Base-by-base conservation (phyloP, 2,888 invertebrate species). In the Lathronympha strigana region DNA sequence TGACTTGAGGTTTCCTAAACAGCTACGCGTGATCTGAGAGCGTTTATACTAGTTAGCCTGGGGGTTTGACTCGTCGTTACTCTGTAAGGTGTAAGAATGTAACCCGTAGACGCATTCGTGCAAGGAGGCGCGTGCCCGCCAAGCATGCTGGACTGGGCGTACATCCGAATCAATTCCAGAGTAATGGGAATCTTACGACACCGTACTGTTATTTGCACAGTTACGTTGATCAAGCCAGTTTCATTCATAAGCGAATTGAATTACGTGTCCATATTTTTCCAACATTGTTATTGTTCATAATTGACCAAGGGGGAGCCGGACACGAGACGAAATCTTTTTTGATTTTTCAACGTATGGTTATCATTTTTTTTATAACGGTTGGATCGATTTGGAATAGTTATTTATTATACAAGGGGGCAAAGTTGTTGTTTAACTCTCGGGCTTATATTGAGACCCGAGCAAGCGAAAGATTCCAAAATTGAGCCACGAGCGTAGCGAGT, bases 51-150 rank as follows among this genome's bases (percentile, higher is more conserved):
- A 11, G 8, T 21, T 43, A 4, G 21, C 43, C 21, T 4, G 13
- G 19, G 4, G 11, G 43, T 21, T 43, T 21, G 43, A 11, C 21
- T 43, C 3, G 0, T 5, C 43, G 9, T 11, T n/a, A n/a, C 11
- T 36, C n/a, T 36, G n/a, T n/a, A 36, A 15, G 11, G 11, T 43
- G 6, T 13, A 9, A 21, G 5, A 43, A 43, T 43, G 23, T 19
- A 23, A 47, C 23, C 13, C 47, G 23, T 21, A 11, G 63, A 72
- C 73, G 67, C 62, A 76, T 77, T 71, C 74, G 79, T 77, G 77
- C 77, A 77, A 75, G 74, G 70, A 76, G 68, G 63, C 73, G 70
- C 69, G 69, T 67, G 72, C 67, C 38, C 63, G 23, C 61, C 63
- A 45, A 61, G 61, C 53, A 31, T 53, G 33, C 33, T 21, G 51